Evolutionary conservation across 1,140 invertebrate genomes (phyloP).

Genomic region (Camponotus floridanus): DNA sequence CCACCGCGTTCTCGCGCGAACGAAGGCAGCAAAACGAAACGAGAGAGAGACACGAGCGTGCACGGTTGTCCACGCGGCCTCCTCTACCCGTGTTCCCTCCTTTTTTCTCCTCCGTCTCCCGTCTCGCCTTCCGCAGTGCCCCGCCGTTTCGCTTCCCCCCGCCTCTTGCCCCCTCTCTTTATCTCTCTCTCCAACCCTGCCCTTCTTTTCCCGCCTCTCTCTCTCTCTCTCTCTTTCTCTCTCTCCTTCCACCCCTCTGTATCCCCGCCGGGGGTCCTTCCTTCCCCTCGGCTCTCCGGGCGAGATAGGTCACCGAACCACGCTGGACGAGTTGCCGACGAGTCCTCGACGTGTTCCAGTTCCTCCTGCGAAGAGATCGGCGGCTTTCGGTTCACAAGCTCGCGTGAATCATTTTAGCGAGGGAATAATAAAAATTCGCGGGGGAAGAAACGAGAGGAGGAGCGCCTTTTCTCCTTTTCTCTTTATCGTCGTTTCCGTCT

Average conservation of each 20-base stretch:
- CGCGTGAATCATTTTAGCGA: conserved; percentile 50
- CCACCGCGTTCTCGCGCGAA: conserved; percentile 70
- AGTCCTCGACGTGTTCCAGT: conserved; percentile 51
- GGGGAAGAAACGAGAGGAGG: neutral
- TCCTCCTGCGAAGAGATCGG: conserved; percentile 36
- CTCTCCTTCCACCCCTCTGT: neutral
- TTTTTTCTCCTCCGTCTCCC: conserved; percentile 43
- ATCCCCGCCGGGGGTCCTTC: conserved; percentile 43
- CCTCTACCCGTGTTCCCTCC: conserved; percentile 41
- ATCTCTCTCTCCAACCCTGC: conserved; percentile 5
- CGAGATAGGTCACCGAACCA: conserved; percentile 74
- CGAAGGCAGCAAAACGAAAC: conserved; percentile 75
- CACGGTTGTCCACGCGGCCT: conserved; percentile 67
- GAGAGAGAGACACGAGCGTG: conserved; percentile 72
- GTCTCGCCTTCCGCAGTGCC: conserved; percentile 52
- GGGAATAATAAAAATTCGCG: conserved; percentile 2
- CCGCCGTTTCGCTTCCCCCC: conserved; percentile 52
- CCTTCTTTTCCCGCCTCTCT: conserved; percentile 21
- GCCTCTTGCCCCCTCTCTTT: conserved; percentile 42
- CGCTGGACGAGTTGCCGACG: conserved; percentile 60
- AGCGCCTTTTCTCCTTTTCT: neutral
- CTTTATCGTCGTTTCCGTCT: neutral
- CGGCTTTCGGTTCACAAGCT: neutral
- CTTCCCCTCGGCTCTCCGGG: conserved; percentile 29
- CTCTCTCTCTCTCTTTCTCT: neutral